A percentile compares a stretch with the other conserved stretches of the same genome.
phyloP scores from a whole-genome alignment of 2,113 vertebrate species.

The Xenus cinereus region DNA sequence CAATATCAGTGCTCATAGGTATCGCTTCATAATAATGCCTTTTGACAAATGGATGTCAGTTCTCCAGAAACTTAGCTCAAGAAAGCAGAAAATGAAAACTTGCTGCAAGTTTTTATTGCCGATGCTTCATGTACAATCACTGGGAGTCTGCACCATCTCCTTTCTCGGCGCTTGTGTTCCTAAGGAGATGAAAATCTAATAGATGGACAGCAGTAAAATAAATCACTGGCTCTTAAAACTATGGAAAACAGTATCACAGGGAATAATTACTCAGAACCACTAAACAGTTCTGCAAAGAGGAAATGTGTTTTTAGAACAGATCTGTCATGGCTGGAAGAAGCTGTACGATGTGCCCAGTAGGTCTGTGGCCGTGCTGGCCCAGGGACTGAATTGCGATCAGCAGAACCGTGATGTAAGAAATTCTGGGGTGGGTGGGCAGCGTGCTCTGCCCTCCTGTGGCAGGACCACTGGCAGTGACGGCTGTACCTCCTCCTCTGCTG shows the following conservation, averaged over 20 bases:
- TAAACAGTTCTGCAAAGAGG: constrained; percentile 23
- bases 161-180: not conserved
- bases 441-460: not conserved
- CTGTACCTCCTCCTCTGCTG: not conserved
- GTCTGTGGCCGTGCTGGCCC: not conserved
- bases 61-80: constrained; percentile 30
- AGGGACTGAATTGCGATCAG: not conserved
- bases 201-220: constrained; percentile 27
- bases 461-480: not conserved
- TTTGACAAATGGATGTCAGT: constrained; percentile 42
- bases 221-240: constrained; percentile 29
- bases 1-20: constrained; percentile 1
- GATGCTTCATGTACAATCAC: not conserved
- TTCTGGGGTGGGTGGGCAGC: not conserved
- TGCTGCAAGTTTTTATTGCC: constrained; percentile 17
- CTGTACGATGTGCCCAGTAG: not conserved
- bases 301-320: not conserved
- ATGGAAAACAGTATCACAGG: constrained; percentile 16
- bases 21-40: not conserved
- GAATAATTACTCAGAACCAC: constrained; percentile 41
- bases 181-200: constrained; percentile 14
- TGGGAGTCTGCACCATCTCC: not conserved
- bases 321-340: not conserved
- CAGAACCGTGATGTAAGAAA: not conserved
- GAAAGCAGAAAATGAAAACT: constrained; percentile 55